Evolutionary conservation across 2,888 invertebrate species (phyloP), one percentile per base, ranked within the genome.

Genomic region (Tipula confusa): DNA sequence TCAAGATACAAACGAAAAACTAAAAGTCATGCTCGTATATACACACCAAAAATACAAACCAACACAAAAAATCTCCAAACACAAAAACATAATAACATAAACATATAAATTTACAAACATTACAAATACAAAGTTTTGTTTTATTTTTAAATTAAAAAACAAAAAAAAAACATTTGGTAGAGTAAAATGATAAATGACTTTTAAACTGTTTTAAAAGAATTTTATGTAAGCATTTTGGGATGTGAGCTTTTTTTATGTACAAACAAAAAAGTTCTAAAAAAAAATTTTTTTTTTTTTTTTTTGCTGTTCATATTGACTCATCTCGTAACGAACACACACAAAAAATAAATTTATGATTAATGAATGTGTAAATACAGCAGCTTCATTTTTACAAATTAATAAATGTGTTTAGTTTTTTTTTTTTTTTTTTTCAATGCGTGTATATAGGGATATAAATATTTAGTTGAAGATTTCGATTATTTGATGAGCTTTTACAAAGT

Each of bases 21-120:
- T 64, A 64, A 64, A 64, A 64, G 64, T 64, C 64, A 64, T 64
- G 64, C 24, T 64, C n/a, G n/a, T n/a, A n/a, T n/a, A n/a, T n/a
- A 64, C 64, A 43, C 43, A 43, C 43, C 43, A 64, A 64, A 64
- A 18, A 64, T 24, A 64, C 64, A 64, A 18, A 64, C 18, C 18
- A 64, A 64, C 6, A 33, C 24, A 64, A 24, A 38, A 64, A 64
- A 64, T 64, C 64, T 24, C 64, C 64, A 64, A 43, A 43, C 43
- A 43, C 43, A 43, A 64, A n/a, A 64, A 64, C 24, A 64, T 64
- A 64, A 24, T 24, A 64, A 64, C 64, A 64, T 64, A 64, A 64
- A 64, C 64, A 64, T 64, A 64, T 64, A 64, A 64, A 64, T 64
- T 64, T 64, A 64, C 64, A 64, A 64, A 64, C 64, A 64, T 64